Percentiles rank a stretch among this genome's conserved stretches.
phyloP scores from a whole-genome alignment of 2,797 vertebrate species.

The Cephalopachus bancanus region DNA sequence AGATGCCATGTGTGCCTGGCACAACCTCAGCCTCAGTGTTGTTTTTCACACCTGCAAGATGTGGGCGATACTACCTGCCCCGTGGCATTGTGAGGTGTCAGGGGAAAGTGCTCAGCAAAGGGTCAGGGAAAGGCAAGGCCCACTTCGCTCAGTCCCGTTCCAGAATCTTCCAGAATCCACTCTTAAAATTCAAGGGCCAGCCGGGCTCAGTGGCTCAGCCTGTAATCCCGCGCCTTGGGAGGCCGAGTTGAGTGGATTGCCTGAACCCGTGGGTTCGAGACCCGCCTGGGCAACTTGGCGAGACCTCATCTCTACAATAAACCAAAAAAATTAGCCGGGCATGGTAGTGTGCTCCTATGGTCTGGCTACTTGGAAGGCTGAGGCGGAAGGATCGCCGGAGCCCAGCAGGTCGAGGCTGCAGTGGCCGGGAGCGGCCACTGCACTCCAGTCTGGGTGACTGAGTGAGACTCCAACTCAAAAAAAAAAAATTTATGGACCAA shows the following conservation, averaged over 20 bases:
- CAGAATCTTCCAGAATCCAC: not conserved
- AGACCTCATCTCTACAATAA: not conserved
- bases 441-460: not conserved
- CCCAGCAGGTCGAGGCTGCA: not conserved
- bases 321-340: not conserved
- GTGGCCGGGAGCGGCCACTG: not conserved
- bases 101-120: not conserved
- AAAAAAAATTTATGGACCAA: not conserved
- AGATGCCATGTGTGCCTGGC: rapidly evolving
- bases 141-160: not conserved
- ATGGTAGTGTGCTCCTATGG: not conserved
- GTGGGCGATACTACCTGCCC: not conserved
- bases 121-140: rapidly evolving
- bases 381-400: not conserved
- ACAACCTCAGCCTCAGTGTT: not conserved
- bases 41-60: not conserved
- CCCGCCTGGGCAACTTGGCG: not conserved
- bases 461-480: not conserved
- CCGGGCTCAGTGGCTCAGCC: not conserved
- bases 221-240: not conserved
- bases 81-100: not conserved
- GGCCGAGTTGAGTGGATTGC: not conserved
- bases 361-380: not conserved
- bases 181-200: not conserved
- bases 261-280: not conserved